These are phyloP conservation scores for Craniophora ligustri DNA, from an alignment of 2,888 invertebrate species.

Conservation along the genomic window DNA sequence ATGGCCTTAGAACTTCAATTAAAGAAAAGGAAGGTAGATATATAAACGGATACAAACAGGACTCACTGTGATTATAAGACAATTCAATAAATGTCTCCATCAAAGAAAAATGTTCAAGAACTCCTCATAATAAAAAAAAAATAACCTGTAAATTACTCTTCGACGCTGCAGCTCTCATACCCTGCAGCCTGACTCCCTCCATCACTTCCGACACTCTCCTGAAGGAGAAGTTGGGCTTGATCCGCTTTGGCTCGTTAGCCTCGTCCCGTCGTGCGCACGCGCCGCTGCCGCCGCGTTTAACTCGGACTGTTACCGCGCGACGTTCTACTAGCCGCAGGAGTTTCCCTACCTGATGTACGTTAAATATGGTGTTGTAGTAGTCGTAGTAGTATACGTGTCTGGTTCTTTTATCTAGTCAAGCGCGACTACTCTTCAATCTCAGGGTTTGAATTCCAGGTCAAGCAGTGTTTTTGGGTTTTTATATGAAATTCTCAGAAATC, in stretches of 20 bases:
- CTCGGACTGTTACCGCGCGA: constrained; percentile 82
- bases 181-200: constrained; percentile 84
- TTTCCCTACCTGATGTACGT: constrained; percentile 73
- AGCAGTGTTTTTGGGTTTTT: too few species aligned
- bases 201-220: constrained; percentile 85
- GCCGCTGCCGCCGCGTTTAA: constrained; percentile 75
- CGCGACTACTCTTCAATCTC: too few species aligned
- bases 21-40: too few species aligned
- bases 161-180: constrained; percentile 77
- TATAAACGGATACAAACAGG: too few species aligned
- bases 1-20: too few species aligned
- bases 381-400: too few species aligned
- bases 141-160: constrained; percentile 73
- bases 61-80: too few species aligned
- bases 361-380: not conserved
- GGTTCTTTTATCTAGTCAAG: too few species aligned
- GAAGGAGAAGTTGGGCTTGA: constrained; percentile 83
- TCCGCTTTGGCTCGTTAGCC: constrained; percentile 61
- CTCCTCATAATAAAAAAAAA: not conserved
- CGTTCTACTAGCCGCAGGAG: constrained; percentile 79
- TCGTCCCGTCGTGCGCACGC: constrained; percentile 62
- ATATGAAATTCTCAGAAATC: too few species aligned
- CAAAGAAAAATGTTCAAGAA: too few species aligned
- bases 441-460: too few species aligned
- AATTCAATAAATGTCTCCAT: too few species aligned